Evolutionary conservation across 2,797 vertebrate genomes (phyloP).

Genomic region (Phoebastria nigripes): DNA sequence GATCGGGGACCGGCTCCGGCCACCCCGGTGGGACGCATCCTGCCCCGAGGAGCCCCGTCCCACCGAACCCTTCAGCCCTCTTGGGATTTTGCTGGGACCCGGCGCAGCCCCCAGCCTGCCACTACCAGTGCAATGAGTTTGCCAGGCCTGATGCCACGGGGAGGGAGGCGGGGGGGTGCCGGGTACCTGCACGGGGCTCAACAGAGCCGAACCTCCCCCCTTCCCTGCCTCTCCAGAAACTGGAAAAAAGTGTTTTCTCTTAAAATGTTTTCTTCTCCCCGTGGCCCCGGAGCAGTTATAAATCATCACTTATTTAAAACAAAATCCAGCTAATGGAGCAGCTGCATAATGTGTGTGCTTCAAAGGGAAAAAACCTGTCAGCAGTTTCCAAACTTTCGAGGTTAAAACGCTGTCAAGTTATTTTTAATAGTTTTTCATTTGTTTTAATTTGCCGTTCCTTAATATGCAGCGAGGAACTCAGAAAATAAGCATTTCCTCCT

Average conservation of each 20-base stretch:
- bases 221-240: background rate
- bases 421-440: background rate
- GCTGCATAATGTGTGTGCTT: background rate
- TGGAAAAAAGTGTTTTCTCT: background rate
- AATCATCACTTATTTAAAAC: slow-evolving; percentile 8
- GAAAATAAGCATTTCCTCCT: accelerated
- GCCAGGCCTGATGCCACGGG: background rate
- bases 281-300: background rate
- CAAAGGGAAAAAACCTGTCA: background rate
- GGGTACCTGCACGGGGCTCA: accelerated
- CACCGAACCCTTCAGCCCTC: background rate
- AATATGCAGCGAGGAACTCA: background rate
- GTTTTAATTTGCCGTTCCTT: background rate
- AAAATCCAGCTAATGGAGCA: background rate
- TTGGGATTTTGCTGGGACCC: background rate
- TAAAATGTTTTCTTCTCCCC: background rate
- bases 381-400: background rate
- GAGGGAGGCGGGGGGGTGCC: background rate
- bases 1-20: accelerated
- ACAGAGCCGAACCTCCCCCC: accelerated
- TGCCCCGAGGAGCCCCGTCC: background rate
- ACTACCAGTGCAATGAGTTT: background rate
- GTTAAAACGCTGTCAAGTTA: background rate
- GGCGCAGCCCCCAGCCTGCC: background rate
- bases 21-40: background rate